Base-by-base conservation (phyloP, 1,140 invertebrate genomes). In the Euborellia annulipes region DNA sequence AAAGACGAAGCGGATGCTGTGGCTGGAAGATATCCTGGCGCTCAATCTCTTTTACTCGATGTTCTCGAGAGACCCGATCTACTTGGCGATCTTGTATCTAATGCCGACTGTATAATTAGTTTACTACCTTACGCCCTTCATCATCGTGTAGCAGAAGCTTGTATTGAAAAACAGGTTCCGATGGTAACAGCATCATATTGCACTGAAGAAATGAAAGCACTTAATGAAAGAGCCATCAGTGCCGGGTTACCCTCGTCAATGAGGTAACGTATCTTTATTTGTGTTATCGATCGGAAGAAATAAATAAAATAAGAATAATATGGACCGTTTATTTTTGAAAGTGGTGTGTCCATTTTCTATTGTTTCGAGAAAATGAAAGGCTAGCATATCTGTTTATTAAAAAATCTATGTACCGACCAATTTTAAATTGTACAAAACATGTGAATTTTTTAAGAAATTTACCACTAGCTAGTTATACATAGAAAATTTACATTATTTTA, bases 181-280 rank as follows among this genome's bases (percentile, higher is more conserved):
- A 80, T 99, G 77, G 90, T 98, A 1, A 99, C 96, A 0, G 92
- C 93, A 0, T 95, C 89, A 45, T 99, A 99, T 56, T 76, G 89
- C 18, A 82, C 82, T 3, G 79, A 86, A 0, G 75, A 85, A 52
- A 82, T 98, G 56, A 75, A 71, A 48, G 72, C 75, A 1, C 60
- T 97, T 2, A 79, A 97, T 53, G 61, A 86, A 11, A 72, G 57
- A 38, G 59, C 59, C n/a, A 50, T 57, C 0, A 50, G 58, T 36
- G 57, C 57, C 16, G 59, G 57, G 50, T 61, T 7, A 61, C 59
- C 2, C 30, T 61, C 13, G 52, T 61, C 8, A 60, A 60, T 42
- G 47, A 52, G 41, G 47, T 48, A 20, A 22, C 17, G 19, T 3
- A 41, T 41, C 8, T 18, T 13, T 8, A 18, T 17, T 20, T 16